Conservation (phyloP, 2,888 invertebrate genomes). For the Conistra vaccinii region DNA sequence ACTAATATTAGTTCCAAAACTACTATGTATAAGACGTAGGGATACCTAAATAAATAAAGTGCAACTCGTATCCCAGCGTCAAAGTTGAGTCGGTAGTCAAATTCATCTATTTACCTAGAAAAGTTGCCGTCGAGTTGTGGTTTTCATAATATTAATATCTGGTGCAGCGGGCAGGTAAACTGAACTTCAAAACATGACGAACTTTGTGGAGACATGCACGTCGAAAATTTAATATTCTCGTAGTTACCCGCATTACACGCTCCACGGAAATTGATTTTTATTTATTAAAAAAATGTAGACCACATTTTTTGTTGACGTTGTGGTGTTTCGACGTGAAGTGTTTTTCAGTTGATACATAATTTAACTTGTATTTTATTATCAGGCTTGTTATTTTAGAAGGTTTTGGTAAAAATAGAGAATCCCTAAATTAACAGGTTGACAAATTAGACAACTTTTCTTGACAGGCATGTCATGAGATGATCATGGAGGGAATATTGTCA, state of each 20-base stretch:
- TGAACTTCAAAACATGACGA: conserved; percentile 80
- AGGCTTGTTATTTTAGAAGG: not conserved
- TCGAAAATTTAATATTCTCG: conserved; percentile 85
- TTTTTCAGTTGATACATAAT: conserved; percentile 19
- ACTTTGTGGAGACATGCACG: conserved; percentile 84
- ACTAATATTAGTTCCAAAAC: conserved; percentile 37
- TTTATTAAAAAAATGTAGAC: conserved; percentile 41
- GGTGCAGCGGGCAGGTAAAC: conserved; percentile 80
- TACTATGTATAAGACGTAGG: conserved; percentile 33
- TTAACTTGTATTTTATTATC: not conserved
- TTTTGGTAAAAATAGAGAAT: not conserved
- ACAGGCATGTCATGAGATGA: not conserved
- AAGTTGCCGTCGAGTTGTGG: conserved; percentile 75
- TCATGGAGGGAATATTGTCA: not conserved
- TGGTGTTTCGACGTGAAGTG: not conserved
- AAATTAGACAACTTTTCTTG: not conserved
- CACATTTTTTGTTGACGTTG: conserved; percentile 15
- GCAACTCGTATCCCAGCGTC: conserved; percentile 37
- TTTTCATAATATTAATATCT: conserved; percentile 86
- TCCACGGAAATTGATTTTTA: conserved; percentile 51
- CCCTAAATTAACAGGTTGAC: not conserved
- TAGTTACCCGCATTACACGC: conserved; percentile 47
- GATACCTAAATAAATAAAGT: conserved; percentile 54
- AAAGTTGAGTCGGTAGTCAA: conserved; percentile 68
- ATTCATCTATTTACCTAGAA: conserved; percentile 75